A percentile compares a stretch with the other conserved stretches of the same genome.
Evolutionary conservation across 2,113 vertebrate genomes (phyloP).

Genomic region (Puma concolor): DNA sequence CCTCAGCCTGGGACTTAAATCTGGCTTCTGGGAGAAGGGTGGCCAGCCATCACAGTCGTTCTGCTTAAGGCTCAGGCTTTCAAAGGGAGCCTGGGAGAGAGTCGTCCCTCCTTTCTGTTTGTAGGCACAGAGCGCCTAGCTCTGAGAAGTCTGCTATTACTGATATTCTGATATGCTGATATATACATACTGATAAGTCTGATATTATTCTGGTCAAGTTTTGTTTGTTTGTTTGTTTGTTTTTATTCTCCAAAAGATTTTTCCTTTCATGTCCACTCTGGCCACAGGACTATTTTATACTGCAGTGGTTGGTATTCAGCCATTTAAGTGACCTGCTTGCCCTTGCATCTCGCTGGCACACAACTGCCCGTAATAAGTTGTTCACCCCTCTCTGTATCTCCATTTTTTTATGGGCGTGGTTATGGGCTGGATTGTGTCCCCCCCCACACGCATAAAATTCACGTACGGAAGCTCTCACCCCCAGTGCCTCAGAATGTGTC

Average conservation of each 20-base stretch:
- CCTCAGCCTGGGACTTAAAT: neutral
- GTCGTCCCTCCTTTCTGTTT: neutral
- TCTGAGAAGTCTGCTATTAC: neutral
- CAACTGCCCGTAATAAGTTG: neutral
- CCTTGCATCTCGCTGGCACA: neutral
- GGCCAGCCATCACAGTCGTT: neutral
- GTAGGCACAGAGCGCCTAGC: neutral
- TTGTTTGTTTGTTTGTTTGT: neutral
- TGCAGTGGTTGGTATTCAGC: neutral
- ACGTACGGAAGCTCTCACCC: neutral
- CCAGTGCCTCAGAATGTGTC: neutral
- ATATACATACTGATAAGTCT: neutral
- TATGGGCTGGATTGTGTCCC: neutral
- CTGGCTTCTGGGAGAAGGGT: neutral
- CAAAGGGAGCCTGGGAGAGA: neutral
- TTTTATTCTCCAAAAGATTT: neutral
- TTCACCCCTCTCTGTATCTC: neutral
- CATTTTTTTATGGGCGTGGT: too few relatives aligned
- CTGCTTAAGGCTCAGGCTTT: neutral
- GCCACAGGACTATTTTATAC: too few relatives aligned
- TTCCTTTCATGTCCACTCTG: neutral
- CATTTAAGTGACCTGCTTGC: rapidly evolving
- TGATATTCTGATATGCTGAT: neutral
- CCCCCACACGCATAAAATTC: neutral
- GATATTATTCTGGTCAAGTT: neutral